Base-by-base conservation (phyloP, 2,888 invertebrate species). In the Torymus aiolomorphi region DNA sequence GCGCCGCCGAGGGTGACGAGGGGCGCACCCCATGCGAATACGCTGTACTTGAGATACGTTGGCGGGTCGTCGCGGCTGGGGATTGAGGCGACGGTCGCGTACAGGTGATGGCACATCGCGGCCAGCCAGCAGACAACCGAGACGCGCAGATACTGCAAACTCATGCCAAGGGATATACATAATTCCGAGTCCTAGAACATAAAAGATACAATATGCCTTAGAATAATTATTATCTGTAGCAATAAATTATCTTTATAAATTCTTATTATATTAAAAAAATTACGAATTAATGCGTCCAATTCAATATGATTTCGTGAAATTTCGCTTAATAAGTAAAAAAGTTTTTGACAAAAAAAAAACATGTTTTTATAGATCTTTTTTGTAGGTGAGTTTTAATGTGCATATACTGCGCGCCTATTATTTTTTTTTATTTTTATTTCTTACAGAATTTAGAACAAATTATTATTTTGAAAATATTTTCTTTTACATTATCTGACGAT, bases 71-170 rank as follows among this genome's bases (percentile, higher is more conserved):
- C 89, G 14, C 89, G 84, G 10, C 87, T 86, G 2, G 89, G 89
- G 57, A 90, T 84, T 56, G 90, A 89, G 18, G 89, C 88, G 1
- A 90, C 89, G 14, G 89, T 89, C 61, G 91, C 90, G 88, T 93
- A 92, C 87, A 94, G 92, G 87, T 94, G 94, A 88, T 93, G 93
- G 20, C 94, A 92, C 92, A 94, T 94, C 16, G 93, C 92, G 75
- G 93, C 91, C 89, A 94, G 91, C 95, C 95, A 95, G 84, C 93
- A 94, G 81, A 94, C 92, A 14, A 94, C 93, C 66, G 94, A 92
- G 73, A 94, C 91, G 77, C 94, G 92, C 56, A 94, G 91, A 86
- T 94, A 94, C 85, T 94, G 94, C 73, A 94, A 90, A 4, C 93
- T 92, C 82, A 94, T 91, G 2, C 94, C 93, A 75, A 94, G 90